Conservation (phyloP, 37 sponge, comb jelly and placozoan species). For the Axinella damicornis region DNA sequence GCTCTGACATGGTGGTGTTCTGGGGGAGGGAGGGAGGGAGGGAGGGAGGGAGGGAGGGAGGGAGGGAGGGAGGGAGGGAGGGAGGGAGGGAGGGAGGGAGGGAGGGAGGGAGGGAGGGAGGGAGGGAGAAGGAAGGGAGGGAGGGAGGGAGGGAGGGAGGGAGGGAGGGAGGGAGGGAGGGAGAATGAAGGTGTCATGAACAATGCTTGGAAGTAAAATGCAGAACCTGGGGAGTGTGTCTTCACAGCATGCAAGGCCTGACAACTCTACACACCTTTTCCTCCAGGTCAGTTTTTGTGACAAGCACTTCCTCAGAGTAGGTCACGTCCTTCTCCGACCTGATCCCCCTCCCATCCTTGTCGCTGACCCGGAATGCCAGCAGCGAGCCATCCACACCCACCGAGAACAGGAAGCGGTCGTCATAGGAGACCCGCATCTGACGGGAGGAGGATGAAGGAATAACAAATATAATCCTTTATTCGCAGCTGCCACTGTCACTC, state of each 20-base stretch:
- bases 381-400: slow-evolving; percentile 92
- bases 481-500: background rate
- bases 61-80: slow-evolving; percentile 3
- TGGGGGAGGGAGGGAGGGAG: background rate
- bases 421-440: slow-evolving; percentile 90
- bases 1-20: slow-evolving; percentile 89
- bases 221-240: too few species aligned
- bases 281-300: slow-evolving; percentile 94
- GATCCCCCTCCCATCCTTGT: slow-evolving; percentile 91
- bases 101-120: background rate
- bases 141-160: slow-evolving; percentile 9
- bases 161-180: background rate
- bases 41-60: background rate
- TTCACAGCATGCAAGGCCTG: too few species aligned
- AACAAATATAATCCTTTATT: background rate
- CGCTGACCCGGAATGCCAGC: slow-evolving; percentile 83
- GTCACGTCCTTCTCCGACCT: slow-evolving; percentile 86
- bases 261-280: slow-evolving; percentile 80
- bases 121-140: too few species aligned
- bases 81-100: slow-evolving; percentile 7
- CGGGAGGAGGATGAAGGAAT: background rate
- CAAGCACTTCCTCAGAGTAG: slow-evolving; percentile 94
- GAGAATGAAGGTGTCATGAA: too few species aligned
- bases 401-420: slow-evolving; percentile 91
- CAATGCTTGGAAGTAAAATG: too few species aligned